Evolutionary conservation across 2,888 invertebrate genomes (phyloP).

Genomic region (Philaethria dido): DNA sequence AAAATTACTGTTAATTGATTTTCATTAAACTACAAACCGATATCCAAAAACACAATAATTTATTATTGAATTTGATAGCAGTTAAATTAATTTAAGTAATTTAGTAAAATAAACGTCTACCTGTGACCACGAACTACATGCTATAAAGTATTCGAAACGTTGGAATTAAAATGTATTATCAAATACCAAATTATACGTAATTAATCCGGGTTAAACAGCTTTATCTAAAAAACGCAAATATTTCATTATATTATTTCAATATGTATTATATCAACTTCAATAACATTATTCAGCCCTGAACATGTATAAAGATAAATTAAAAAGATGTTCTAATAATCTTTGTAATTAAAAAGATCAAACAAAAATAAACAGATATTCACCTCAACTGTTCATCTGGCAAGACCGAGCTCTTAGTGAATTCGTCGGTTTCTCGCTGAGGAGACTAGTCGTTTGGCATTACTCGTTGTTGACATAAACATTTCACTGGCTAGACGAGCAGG

Average conservation of each 20-base stretch:
- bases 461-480: slow-evolving; percentile 53
- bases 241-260: background rate
- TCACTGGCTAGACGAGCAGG: slow-evolving; percentile 39
- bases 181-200: background rate
- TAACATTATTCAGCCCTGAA: background rate
- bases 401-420: slow-evolving; percentile 21
- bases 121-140: background rate
- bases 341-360: background rate
- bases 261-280: background rate
- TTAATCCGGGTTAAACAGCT: background rate
- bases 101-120: background rate
- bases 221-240: background rate
- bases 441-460: slow-evolving; percentile 48
- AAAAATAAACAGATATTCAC: background rate
- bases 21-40: background rate
- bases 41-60: background rate
- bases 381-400: slow-evolving; percentile 6
- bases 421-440: slow-evolving; percentile 28
- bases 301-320: background rate
- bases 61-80: background rate
- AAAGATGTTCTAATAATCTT: background rate
- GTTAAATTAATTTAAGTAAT: background rate
- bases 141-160: no score
- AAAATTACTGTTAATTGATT: background rate
- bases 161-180: background rate